A percentile compares a stretch with the other conserved stretches of the same genome.
These are phyloP conservation scores for Axea sp. DNA, from an alignment of 2,888 invertebrate genomes.

Conservation along the genomic window DNA sequence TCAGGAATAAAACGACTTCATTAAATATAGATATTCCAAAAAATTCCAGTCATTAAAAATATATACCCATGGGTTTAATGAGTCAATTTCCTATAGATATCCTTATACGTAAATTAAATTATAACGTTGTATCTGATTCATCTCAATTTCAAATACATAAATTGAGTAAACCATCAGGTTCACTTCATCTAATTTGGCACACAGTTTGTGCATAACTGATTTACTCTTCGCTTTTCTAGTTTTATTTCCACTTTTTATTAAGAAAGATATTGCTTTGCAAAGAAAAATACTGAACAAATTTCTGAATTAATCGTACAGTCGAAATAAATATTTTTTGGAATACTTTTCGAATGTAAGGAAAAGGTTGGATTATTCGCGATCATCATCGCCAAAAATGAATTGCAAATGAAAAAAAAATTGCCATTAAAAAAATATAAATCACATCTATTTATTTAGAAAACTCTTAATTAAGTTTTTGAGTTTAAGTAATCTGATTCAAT, in stretches of 20 bases:
- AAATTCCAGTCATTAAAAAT: slow-evolving; percentile 14
- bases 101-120: slow-evolving; percentile 30
- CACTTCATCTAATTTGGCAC: slow-evolving; percentile 11
- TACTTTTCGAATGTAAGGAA: too few species aligned
- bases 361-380: too few species aligned
- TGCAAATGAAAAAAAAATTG: too few species aligned
- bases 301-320: background rate
- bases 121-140: slow-evolving; percentile 23
- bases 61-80: background rate
- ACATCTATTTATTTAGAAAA: too few species aligned
- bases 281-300: slow-evolving; percentile 10
- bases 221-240: slow-evolving; percentile 10
- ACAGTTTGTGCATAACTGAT: slow-evolving; percentile 9
- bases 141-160: slow-evolving; percentile 39
- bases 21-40: background rate
- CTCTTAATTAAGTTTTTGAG: too few species aligned
- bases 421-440: too few species aligned
- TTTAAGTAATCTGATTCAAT: too few species aligned
- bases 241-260: background rate
- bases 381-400: too few species aligned
- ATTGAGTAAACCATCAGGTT: slow-evolving; percentile 18
- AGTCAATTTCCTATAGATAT: slow-evolving; percentile 20
- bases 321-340: background rate
- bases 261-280: slow-evolving; percentile 14
- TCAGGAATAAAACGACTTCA: too few species aligned